Evolutionary conservation across 1,140 invertebrate genomes (phyloP).

Genomic region (Bombus terrestris): DNA sequence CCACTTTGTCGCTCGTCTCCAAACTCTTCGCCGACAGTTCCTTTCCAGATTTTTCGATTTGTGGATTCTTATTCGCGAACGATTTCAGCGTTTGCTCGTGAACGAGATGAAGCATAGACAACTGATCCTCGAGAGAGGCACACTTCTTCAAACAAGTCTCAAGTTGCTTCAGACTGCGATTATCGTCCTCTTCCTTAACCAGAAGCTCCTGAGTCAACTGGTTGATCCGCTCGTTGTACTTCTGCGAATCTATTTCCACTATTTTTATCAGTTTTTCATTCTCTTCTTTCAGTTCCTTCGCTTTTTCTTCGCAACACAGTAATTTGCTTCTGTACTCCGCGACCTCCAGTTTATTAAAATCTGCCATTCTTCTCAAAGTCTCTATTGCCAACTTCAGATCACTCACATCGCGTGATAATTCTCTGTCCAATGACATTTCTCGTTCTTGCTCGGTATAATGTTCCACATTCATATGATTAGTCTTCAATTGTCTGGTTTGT

Average conservation of each 20-base stretch:
- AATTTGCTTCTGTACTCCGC: neutral
- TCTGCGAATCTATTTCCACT: neutral
- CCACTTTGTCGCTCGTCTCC: slow-evolving; percentile 61
- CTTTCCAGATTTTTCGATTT: slow-evolving; percentile 64
- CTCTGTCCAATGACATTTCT: neutral
- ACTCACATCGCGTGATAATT: neutral
- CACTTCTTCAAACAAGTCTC: slow-evolving; percentile 53
- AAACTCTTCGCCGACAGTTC: neutral
- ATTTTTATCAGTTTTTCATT: neutral
- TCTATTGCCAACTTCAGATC: neutral
- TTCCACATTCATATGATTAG: too few relatives aligned
- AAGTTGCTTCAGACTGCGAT: neutral
- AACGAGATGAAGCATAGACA: slow-evolving; percentile 43
- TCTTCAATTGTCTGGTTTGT: too few relatives aligned
- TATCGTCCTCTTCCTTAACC: neutral
- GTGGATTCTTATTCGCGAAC: slow-evolving; percentile 55
- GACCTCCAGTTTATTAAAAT: neutral
- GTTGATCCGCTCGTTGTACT: neutral
- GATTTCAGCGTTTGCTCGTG: slow-evolving; percentile 61
- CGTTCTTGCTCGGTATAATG: neutral
- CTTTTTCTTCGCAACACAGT: neutral
- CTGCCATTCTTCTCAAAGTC: neutral
- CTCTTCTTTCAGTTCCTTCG: neutral
- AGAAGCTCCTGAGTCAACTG: neutral
- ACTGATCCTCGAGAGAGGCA: slow-evolving; percentile 57